Conservation (phyloP, 2,113 vertebrate species). For the Aptenodytes forsteri region DNA sequence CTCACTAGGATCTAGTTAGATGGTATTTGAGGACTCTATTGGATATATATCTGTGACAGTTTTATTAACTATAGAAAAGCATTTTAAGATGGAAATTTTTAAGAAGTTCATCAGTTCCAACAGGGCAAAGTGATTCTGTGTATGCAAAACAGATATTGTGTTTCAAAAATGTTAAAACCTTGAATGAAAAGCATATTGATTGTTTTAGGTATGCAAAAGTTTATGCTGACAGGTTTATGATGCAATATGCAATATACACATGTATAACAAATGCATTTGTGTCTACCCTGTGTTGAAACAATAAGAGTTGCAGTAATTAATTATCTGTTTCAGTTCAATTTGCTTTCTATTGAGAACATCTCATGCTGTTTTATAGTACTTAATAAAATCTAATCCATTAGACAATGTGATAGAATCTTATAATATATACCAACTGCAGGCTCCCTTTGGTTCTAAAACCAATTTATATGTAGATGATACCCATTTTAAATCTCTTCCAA, state of each 20-base stretch:
- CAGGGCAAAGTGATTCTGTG: neutral
- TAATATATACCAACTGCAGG: conserved; percentile 70
- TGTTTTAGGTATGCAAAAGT: neutral
- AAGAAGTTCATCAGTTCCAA: neutral
- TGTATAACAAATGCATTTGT: conserved; percentile 1
- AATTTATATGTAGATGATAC: conserved; percentile 87
- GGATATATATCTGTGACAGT: neutral
- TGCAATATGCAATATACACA: neutral
- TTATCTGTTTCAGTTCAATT: conserved; percentile 78
- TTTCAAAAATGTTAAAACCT: neutral
- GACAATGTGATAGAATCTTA: conserved; percentile 73
- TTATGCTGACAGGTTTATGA: conserved; percentile 28
- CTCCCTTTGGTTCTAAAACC: conserved; percentile 74
- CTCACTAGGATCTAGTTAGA: neutral
- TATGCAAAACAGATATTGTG: neutral
- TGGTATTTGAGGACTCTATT: neutral
- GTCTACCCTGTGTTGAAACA: conserved; percentile 41
- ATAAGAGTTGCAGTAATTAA: conserved; percentile 72
- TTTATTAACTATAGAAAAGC: neutral
- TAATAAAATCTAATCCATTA: conserved; percentile 80
- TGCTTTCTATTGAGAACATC: conserved; percentile 60
- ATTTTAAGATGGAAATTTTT: neutral
- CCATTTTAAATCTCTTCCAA: conserved; percentile 73
- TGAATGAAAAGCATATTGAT: conserved; percentile 19
- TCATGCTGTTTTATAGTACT: conserved; percentile 74